These are phyloP conservation scores for Oceanodroma tethys DNA, from an alignment of 2,113 vertebrate genomes.

Conservation along the genomic window DNA sequence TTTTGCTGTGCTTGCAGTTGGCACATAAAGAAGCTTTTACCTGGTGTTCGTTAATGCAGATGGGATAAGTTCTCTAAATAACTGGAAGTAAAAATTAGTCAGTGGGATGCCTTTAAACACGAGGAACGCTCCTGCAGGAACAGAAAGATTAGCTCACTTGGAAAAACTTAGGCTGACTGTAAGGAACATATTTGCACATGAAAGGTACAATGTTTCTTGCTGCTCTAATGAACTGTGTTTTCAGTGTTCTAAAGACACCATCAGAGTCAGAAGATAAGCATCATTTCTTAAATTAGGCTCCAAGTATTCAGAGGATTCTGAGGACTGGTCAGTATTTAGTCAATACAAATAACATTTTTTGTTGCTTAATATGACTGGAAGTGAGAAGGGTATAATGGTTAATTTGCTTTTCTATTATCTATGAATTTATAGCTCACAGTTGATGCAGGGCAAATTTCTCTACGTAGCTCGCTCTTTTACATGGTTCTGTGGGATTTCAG, in stretches of 20 bases:
- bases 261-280: not conserved
- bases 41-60: not conserved
- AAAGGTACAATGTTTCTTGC: not conserved
- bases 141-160: slow-evolving; percentile 7
- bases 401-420: not conserved
- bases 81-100: not conserved
- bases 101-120: not conserved
- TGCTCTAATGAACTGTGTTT: not conserved
- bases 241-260: not conserved
- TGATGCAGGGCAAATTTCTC: not conserved
- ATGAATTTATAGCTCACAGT: not conserved
- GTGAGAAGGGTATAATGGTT: not conserved
- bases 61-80: not conserved
- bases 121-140: not conserved
- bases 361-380: not conserved
- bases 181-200: slow-evolving; percentile 8
- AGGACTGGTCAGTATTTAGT: not conserved
- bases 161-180: slow-evolving; percentile 3
- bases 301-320: not conserved
- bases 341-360: not conserved
- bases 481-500: not conserved
- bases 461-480: not conserved
- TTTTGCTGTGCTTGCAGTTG: not conserved
- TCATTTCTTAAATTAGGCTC: not conserved
- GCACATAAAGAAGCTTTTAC: not conserved